phyloP scores from a whole-genome alignment of 2,797 vertebrate genomes.

The Philypnodon macrostomus region DNA sequence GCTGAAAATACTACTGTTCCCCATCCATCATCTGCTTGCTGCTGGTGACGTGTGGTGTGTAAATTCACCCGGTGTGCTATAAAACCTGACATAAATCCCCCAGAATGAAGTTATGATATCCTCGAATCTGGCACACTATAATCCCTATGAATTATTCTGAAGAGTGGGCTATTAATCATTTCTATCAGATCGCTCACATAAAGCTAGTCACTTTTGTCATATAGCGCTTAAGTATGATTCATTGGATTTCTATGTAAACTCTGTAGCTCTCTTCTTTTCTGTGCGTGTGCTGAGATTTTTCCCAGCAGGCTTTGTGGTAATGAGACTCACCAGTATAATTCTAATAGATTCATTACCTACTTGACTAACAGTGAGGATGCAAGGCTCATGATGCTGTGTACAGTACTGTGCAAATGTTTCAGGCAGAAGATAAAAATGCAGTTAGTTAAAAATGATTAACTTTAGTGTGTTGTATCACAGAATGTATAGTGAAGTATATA shows the following conservation, averaged over 20 bases:
- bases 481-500: no score
- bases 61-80: conserved; percentile 11
- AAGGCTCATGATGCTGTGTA: not conserved
- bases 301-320: conserved; percentile 16
- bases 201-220: conserved; percentile 27
- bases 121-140: conserved; percentile 25
- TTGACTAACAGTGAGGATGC: conserved; percentile 15
- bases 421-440: no score
- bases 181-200: conserved; percentile 23
- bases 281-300: conserved; percentile 17
- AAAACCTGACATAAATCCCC: conserved; percentile 28
- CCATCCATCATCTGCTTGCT: conserved; percentile 1
- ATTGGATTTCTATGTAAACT: conserved; percentile 16
- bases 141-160: conserved; percentile 35
- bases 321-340: conserved; percentile 23
- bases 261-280: conserved; percentile 6
- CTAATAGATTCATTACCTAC: conserved; percentile 40
- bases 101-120: conserved; percentile 30
- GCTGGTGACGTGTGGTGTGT: not conserved
- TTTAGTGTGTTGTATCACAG: no score
- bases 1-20: conserved; percentile 6
- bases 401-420: no score
- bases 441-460: no score
- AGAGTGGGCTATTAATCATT: conserved; percentile 33
- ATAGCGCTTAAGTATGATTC: conserved; percentile 29